Evolutionary conservation across 2,888 invertebrate species (phyloP), one percentile per base, ranked within the genome.

Genomic region (Sphinx pinastri): DNA sequence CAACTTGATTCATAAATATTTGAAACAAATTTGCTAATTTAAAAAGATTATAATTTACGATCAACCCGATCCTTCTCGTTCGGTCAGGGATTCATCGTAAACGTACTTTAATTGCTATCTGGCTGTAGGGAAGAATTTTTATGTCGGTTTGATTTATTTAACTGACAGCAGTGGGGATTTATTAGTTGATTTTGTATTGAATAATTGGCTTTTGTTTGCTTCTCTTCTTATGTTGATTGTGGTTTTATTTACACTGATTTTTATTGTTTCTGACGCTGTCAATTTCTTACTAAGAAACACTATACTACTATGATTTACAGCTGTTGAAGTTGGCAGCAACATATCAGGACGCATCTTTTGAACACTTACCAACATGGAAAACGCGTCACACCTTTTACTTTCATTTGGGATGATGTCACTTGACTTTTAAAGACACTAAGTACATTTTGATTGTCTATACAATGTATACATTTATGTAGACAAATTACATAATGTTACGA

Each of bases 61-160:
- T 47, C 55, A 10, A 45, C 11, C 47, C 45, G 14, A 54, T 25
- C 14, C 38, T 54, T 31, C 25, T 25, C 25, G 25, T 52, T 52
- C 54, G 38, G 54, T 38, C 45, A 54, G 38, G 67, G 52, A 67
- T 68, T 68, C 57, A 57, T 68, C 54, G 57, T 57, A 57, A 57
- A 68, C 57, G 68, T 68, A 68, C 68, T 57, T 68, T 68, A 68
- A 68, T 57, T 68, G 47, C 68, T 19, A 57, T 47, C 49, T 63
- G 57, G 47, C 68, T 57, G 19, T 47, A 2, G 55, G 57, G 57
- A 57, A 68, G 68, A 57, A 57, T 68, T 68, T 68, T 57, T 68
- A 68, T 68, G 19, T 68, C 68, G 45, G 57, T 19, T 54, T 68
- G 68, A 55, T 47, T 68, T 68, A 54, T 68, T 68, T 57, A 25